Evolutionary conservation across 30 jellyfish, hydroid and myxozoan species (phyloP).

Genomic region (Aurelia coerulea): DNA sequence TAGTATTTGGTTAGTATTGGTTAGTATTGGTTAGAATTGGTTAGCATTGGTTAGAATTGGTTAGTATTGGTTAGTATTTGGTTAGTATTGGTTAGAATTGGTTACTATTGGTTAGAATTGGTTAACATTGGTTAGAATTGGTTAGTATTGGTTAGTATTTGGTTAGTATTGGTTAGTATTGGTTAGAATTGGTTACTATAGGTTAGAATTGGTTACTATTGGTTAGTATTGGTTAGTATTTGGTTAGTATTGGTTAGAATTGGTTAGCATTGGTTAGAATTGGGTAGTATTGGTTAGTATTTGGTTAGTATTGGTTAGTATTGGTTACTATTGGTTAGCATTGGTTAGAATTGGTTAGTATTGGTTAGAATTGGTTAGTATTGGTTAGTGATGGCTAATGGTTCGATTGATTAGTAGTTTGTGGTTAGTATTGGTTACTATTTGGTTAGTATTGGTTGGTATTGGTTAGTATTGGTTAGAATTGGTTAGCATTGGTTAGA

Average conservation of each 20-base stretch:
- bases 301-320: slow-evolving; percentile 9
- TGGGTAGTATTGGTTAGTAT: no score
- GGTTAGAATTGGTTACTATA: background rate
- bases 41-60: background rate
- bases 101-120: background rate
- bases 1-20: background rate
- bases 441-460: background rate
- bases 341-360: background rate
- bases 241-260: no score
- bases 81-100: background rate
- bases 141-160: no score
- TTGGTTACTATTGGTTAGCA: background rate
- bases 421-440: background rate
- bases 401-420: no score
- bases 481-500: no score
- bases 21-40: background rate
- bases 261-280: background rate
- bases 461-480: background rate
- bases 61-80: background rate
- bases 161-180: no score
- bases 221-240: no score
- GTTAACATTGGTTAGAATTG: slow-evolving; percentile 1
- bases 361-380: background rate
- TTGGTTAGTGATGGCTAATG: background rate
- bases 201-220: background rate